phyloP scores from a whole-genome alignment of 1,140 invertebrate species.

The Telenomus remus region DNA sequence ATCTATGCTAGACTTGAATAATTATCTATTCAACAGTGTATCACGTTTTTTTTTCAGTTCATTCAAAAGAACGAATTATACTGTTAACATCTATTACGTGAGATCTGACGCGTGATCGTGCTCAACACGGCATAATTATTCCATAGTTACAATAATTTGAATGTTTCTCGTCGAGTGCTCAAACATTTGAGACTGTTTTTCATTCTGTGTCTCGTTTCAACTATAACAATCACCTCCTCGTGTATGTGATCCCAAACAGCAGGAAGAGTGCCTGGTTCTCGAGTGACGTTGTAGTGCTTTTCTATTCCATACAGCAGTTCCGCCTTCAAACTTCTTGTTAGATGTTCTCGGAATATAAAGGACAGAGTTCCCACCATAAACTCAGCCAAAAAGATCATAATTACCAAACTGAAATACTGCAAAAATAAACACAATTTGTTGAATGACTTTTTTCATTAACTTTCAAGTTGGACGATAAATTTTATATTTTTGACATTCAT shows the following conservation, averaged over 20 bases:
- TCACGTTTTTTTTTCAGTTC: constrained; percentile 11
- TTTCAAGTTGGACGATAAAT: too few species aligned
- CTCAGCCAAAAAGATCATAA: constrained; percentile 86
- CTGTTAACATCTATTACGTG: constrained; percentile 30
- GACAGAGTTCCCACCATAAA: constrained; percentile 85
- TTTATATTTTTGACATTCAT: too few species aligned
- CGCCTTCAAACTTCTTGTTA: constrained; percentile 79
- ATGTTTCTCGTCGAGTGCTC: background rate
- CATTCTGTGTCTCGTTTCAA: background rate
- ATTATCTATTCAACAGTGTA: constrained; percentile 30
- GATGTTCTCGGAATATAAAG: constrained; percentile 84
- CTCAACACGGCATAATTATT: constrained; percentile 14
- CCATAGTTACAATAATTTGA: too few species aligned
- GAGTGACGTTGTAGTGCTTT: constrained; percentile 81
- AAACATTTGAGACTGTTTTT: background rate
- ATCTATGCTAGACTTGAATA: constrained; percentile 3
- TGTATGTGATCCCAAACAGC: constrained; percentile 86
- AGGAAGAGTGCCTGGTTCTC: constrained; percentile 79
- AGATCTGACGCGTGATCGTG: constrained; percentile 11
- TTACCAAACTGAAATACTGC: constrained; percentile 90
- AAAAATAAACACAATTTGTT: too few species aligned
- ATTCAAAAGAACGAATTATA: constrained; percentile 34
- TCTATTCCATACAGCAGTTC: constrained; percentile 83
- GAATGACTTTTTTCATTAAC: too few species aligned
- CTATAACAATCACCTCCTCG: constrained; percentile 76